Conservation (phyloP, 2,797 vertebrate genomes). For the Poeciliopsis paucimaculata region DNA sequence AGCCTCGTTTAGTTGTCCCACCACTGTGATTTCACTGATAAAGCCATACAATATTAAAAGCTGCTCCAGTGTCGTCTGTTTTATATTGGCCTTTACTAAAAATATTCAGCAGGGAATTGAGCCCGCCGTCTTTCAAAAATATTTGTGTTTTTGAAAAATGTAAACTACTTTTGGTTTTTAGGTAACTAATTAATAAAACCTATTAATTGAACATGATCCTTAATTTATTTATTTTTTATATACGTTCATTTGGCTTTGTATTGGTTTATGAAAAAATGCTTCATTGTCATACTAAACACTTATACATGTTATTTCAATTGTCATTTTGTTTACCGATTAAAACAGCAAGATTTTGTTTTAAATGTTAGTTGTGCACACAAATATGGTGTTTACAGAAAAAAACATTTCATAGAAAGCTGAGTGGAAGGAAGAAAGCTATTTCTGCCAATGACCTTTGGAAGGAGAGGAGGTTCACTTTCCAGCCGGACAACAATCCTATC, state of each 20-base stretch:
- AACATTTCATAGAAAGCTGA: neutral
- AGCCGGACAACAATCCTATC: neutral
- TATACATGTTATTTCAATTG: neutral
- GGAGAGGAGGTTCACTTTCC: neutral
- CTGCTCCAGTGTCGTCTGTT: no score
- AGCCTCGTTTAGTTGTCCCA: neutral
- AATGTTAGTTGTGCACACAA: neutral
- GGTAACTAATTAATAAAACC: no score
- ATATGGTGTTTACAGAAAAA: neutral
- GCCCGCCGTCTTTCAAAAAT: no score
- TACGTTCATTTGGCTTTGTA: neutral
- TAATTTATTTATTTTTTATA: neutral
- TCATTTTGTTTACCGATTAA: neutral
- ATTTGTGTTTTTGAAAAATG: neutral
- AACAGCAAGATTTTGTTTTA: neutral
- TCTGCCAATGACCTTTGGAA: neutral
- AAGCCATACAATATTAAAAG: conserved; percentile 7
- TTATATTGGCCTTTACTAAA: no score
- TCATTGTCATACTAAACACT: neutral
- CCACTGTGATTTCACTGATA: neutral
- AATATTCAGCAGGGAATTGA: no score
- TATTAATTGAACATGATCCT: neutral
- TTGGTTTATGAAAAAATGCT: neutral
- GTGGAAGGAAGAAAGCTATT: neutral
- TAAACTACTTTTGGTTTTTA: neutral